phyloP scores from a whole-genome alignment of 2,797 vertebrate species.

The Acanthurus lineatus region DNA sequence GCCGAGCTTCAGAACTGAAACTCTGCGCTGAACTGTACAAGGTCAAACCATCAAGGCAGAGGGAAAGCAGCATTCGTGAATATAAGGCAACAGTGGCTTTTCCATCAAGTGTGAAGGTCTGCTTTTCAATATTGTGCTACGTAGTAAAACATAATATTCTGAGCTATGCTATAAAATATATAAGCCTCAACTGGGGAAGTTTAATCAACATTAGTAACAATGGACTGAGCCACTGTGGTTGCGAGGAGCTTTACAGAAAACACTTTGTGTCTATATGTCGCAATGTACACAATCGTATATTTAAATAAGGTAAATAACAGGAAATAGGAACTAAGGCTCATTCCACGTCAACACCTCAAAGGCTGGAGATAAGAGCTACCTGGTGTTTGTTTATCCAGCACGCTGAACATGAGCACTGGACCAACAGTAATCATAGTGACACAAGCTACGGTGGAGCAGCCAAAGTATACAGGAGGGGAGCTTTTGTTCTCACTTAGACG shows the following conservation, averaged over 20 bases:
- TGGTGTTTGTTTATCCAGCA: conserved; percentile 53
- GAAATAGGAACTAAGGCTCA: conserved; percentile 70
- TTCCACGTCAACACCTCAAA: conserved; percentile 72
- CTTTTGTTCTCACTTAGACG: conserved; percentile 8
- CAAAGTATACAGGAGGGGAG: conserved; percentile 12
- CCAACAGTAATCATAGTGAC: conserved; percentile 40
- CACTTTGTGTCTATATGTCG: conserved; percentile 21
- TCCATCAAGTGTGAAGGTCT: neutral
- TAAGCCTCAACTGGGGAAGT: neutral
- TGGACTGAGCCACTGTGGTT: neutral
- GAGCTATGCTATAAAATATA: neutral
- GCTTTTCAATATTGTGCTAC: neutral
- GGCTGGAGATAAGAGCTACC: conserved; percentile 16
- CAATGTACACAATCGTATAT: conserved; percentile 58
- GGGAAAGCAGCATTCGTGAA: neutral
- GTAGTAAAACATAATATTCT: neutral
- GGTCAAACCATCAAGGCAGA: conserved; percentile 26
- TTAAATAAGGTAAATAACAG: conserved; percentile 56
- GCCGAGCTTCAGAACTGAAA: conserved; percentile 21
- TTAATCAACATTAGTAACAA: neutral
- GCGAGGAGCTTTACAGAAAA: conserved; percentile 1
- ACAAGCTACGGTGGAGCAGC: neutral
- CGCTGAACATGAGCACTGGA: conserved; percentile 30
- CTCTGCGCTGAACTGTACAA: conserved; percentile 28
- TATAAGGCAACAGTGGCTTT: neutral